Percentiles rank a stretch among this genome's conserved stretches.
Evolutionary conservation across 2,888 invertebrate genomes (phyloP).

Genomic region (Nasonovia ribisnigri): DNA sequence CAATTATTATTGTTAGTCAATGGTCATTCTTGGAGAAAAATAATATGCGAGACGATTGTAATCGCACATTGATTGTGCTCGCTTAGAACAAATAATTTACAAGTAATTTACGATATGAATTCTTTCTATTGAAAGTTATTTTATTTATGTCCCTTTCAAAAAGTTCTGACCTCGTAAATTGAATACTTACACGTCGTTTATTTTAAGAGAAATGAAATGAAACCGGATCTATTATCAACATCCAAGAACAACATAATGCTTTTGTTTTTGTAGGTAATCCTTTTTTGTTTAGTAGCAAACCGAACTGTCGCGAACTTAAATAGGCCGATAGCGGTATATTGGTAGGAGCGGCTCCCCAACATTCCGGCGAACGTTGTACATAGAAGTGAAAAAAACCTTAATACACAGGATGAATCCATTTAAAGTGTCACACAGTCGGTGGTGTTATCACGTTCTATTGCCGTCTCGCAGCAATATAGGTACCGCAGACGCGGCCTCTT

Average conservation of each 20-base stretch:
- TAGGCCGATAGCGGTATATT: conserved; percentile 63
- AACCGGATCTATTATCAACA: conserved; percentile 53
- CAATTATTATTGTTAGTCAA: conserved; percentile 32
- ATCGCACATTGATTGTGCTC: not conserved
- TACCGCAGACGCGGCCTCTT: conserved; percentile 52
- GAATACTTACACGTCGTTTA: not conserved
- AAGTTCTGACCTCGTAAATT: conserved; percentile 35
- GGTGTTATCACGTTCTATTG: conserved; percentile 63
- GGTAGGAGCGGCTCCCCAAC: conserved; percentile 44
- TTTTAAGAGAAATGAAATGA: conserved; percentile 45
- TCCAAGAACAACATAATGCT: conserved; percentile 24
- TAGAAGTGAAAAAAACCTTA: conserved; percentile 38
- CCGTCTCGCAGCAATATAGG: conserved; percentile 26
- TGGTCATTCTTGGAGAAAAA: conserved; percentile 8
- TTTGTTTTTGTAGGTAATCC: conserved; percentile 49
- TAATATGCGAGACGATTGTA: not conserved
- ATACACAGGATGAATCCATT: conserved; percentile 49
- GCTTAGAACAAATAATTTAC: not conserved
- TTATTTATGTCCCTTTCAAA: conserved; percentile 1
- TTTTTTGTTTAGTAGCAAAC: conserved; percentile 49
- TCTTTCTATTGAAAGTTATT: not conserved
- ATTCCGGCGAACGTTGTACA: conserved; percentile 46
- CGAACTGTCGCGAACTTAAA: conserved; percentile 59
- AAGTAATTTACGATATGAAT: not conserved
- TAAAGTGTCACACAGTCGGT: conserved; percentile 63